phyloP scores from a whole-genome alignment of 2,113 vertebrate species.

The Piprites chloris region DNA sequence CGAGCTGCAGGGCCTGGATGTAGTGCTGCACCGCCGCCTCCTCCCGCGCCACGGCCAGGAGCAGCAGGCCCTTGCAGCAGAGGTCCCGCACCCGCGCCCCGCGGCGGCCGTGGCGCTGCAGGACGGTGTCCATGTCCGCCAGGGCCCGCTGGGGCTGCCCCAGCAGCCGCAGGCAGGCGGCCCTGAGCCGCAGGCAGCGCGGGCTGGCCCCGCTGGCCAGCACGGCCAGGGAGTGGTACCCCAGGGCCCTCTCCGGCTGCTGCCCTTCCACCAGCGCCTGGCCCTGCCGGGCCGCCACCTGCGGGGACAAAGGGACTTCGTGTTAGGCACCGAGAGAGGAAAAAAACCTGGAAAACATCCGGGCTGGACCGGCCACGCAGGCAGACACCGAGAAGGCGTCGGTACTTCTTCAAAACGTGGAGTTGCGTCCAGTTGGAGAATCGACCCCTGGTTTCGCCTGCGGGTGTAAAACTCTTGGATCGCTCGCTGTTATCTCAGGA shows the following conservation, averaged over 20 bases:
- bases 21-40: constrained; percentile 79
- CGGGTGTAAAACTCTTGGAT: not conserved
- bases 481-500: not conserved
- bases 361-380: not conserved
- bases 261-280: constrained; percentile 55
- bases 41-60: constrained; percentile 73
- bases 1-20: constrained; percentile 76
- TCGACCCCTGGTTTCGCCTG: too few relatives aligned
- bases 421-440: not conserved
- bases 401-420: not conserved
- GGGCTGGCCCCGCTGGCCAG: constrained; percentile 55
- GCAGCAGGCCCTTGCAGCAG: constrained; percentile 79
- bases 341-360: not conserved
- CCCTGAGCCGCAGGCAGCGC: constrained; percentile 76
- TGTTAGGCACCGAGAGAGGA: too few relatives aligned
- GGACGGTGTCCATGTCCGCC: constrained; percentile 79
- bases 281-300: constrained; percentile 85
- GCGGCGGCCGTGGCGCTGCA: constrained; percentile 48
- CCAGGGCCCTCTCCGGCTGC: constrained; percentile 72
- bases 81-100: constrained; percentile 74
- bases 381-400: not conserved
- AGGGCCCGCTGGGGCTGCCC: constrained; percentile 72
- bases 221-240: constrained; percentile 81
- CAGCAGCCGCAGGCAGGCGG: constrained; percentile 77
- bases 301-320: not conserved